phyloP scores from a whole-genome alignment of 2,797 vertebrate genomes.

The Xenopus petersii region DNA sequence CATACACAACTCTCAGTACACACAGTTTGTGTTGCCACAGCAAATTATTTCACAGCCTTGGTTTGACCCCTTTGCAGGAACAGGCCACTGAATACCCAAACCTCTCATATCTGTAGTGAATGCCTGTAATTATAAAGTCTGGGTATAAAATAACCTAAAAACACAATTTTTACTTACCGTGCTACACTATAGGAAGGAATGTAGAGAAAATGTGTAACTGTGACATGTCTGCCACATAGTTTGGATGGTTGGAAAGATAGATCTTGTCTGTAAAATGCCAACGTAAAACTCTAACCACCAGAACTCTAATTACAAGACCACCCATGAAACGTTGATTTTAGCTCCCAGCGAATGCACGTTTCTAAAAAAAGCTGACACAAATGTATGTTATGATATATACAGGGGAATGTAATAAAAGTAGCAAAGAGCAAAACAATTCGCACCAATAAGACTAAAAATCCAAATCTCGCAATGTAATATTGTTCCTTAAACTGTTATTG shows the following conservation, averaged over 20 bases:
- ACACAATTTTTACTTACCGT: not conserved
- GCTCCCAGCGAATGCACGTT: not conserved
- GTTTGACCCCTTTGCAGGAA: too few species aligned
- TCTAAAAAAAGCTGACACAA: constrained; percentile 3
- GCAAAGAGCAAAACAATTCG: too few species aligned
- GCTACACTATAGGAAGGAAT: not conserved
- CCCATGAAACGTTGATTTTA: constrained; percentile 5
- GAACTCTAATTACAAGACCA: not conserved
- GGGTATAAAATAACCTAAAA: not conserved
- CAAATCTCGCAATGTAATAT: too few species aligned
- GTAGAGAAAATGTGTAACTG: not conserved
- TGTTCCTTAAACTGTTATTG: too few species aligned
- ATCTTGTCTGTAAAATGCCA: not conserved
- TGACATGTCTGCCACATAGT: not conserved
- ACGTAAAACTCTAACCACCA: constrained; percentile 6
- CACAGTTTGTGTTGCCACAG: not conserved
- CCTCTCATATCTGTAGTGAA: not conserved
- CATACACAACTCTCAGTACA: not conserved
- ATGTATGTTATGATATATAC: constrained; percentile 6
- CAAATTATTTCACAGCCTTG: not conserved
- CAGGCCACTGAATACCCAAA: too few species aligned
- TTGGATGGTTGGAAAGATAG: constrained; percentile 4
- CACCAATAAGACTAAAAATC: too few species aligned
- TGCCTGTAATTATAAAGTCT: not conserved
- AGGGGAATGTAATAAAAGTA: too few species aligned